phyloP scores from a whole-genome alignment of 2,888 invertebrate genomes.

The Mesopsocus fuscifrons region DNA sequence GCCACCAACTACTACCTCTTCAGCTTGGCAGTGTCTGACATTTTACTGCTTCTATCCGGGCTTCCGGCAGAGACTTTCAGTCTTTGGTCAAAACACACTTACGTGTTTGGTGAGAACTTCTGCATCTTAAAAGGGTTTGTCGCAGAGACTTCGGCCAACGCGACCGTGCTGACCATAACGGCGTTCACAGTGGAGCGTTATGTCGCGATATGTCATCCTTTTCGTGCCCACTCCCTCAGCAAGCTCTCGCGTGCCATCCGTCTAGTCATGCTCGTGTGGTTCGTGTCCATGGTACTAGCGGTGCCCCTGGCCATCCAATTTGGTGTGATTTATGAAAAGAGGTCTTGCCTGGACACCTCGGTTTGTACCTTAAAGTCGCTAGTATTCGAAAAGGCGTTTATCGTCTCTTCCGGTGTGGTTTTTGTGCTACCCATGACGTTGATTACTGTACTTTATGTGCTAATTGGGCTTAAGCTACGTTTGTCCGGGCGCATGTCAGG shows the following conservation, averaged over 20 bases:
- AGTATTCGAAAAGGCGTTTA: constrained; percentile 28
- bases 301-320: constrained; percentile 65
- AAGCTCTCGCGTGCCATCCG: constrained; percentile 64
- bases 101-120: constrained; percentile 55
- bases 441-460: constrained; percentile 34
- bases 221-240: constrained; percentile 64
- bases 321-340: constrained; percentile 33
- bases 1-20: constrained; percentile 70
- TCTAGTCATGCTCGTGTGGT: constrained; percentile 54
- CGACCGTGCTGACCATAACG: constrained; percentile 70
- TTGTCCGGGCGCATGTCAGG: constrained; percentile 22
- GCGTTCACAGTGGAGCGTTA: constrained; percentile 53
- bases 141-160: constrained; percentile 71
- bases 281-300: constrained; percentile 51
- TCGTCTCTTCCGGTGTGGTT: constrained; percentile 34
- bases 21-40: constrained; percentile 58
- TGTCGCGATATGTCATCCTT: constrained; percentile 42
- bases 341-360: constrained; percentile 17
- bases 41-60: constrained; percentile 52
- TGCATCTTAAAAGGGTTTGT: constrained; percentile 52
- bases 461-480: constrained; percentile 27
- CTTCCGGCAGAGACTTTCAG: constrained; percentile 61
- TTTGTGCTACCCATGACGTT: constrained; percentile 39
- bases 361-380: constrained; percentile 24
- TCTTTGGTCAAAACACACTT: constrained; percentile 38